phyloP scores from a whole-genome alignment of 2,888 invertebrate genomes.

The Erebia palarica region DNA sequence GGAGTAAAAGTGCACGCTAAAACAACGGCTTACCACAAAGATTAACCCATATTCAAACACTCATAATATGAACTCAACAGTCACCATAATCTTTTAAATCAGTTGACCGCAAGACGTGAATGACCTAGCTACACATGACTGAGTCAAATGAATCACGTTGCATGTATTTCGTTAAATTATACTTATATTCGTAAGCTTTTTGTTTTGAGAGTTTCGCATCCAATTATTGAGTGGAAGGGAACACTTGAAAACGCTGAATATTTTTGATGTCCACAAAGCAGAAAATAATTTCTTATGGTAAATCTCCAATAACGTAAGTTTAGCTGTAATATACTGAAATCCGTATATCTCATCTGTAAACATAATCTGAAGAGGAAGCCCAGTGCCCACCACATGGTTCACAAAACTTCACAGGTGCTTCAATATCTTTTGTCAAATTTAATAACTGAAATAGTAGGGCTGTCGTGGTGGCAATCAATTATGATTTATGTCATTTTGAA shows the following conservation, averaged over 20 bases:
- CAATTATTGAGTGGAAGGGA: conserved; percentile 13
- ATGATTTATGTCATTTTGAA: too few species aligned
- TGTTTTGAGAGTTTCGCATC: conserved; percentile 23
- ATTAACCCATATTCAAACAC: conserved; percentile 23
- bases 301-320: neutral
- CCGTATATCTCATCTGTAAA: too few species aligned
- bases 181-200: conserved; percentile 29
- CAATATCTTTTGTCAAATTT: too few species aligned
- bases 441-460: too few species aligned
- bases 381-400: too few species aligned
- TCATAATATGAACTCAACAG: conserved; percentile 18
- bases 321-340: neutral
- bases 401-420: too few species aligned
- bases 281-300: neutral
- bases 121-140: conserved; percentile 45
- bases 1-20: conserved; percentile 11
- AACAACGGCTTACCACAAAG: conserved; percentile 15
- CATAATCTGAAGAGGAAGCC: too few species aligned
- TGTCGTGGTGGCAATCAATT: too few species aligned
- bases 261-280: neutral
- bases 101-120: conserved; percentile 57
- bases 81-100: conserved; percentile 37
- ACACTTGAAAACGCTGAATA: neutral
- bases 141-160: conserved; percentile 43
- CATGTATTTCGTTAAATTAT: conserved; percentile 40